Evolutionary conservation across 2,888 invertebrate genomes (phyloP), one percentile per base, ranked within the genome.

Genomic region (Cremastobaeus sp.): DNA sequence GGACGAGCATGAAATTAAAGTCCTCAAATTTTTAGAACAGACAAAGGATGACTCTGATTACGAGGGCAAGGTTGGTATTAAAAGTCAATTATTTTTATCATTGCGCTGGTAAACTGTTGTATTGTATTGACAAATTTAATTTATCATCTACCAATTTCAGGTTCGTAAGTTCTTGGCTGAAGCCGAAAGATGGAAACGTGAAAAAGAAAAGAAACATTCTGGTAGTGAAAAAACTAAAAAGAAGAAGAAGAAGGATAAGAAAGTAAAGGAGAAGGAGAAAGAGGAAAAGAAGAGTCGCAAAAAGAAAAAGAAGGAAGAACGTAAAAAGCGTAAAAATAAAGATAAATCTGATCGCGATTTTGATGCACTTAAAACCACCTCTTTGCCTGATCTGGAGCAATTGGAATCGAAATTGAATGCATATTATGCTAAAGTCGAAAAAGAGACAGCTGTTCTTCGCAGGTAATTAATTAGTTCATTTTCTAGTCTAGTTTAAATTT

Each of bases 121-220:
- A 25, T 25, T 25, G 4, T 5, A 5, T 25, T 25, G 4, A 5
- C 8, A 25, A 25, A 25, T 25, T 5, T 25, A 25, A 25, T 25
- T 25, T 25, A 25, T 25, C n/a, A 25, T 25, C 4, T 17, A 14
- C 11, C 35, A 2, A 18, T 21, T 59, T 28, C 25, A 74, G 89
- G 95, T 96, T 65, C 92, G 95, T n/a, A 95, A 93, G 86, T 93
- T 95, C 86, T 89, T 96, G 64, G 94, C 94, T 82, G 95, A 95
- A 81, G 94, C 94, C 0, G 92, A 93, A 21, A 93, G 94, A 82
- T 95, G 94, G 88, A 92, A 92, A 86, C 91, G 91, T 86, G 93
- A 93, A 85, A 92, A 92, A 65, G 92, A 93, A 86, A 91, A 93
- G 85, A 92, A 93, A 87, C 91, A 93, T 79, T 92, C 93, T 74